A percentile compares a stretch with the other conserved stretches of the same genome.
These are phyloP conservation scores for Microhierax caerulescens DNA, from an alignment of 2,797 vertebrate species.

Conservation along the genomic window DNA sequence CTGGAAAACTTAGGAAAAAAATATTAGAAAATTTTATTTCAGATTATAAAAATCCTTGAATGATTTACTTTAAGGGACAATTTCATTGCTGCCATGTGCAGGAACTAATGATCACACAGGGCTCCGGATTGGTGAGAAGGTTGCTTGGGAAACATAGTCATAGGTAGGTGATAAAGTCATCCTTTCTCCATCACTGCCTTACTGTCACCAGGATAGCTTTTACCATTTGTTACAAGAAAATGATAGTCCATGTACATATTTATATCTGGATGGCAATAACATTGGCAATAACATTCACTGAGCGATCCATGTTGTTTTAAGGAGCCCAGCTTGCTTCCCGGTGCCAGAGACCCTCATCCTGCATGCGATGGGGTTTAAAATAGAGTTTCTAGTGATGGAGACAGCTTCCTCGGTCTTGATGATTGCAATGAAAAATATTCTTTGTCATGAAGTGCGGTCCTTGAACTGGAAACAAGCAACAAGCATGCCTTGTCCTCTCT, in stretches of 20 bases:
- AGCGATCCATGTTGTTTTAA: slow-evolving; percentile 48
- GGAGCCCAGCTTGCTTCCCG: fast-evolving
- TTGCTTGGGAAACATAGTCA: slow-evolving; percentile 65
- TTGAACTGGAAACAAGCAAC: neutral
- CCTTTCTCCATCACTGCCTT: slow-evolving; percentile 42
- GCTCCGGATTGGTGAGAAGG: slow-evolving; percentile 39
- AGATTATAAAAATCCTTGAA: slow-evolving; percentile 80
- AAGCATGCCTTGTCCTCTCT: neutral
- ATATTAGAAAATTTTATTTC: slow-evolving; percentile 83
- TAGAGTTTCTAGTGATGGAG: neutral
- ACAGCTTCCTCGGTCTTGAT: neutral
- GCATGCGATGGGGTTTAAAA: neutral
- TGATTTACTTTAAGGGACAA: slow-evolving; percentile 83
- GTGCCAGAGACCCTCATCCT: neutral
- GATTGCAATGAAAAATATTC: neutral
- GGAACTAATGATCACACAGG: slow-evolving; percentile 69
- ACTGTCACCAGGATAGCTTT: slow-evolving; percentile 69
- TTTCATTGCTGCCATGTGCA: slow-evolving; percentile 81
- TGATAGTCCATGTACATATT: slow-evolving; percentile 59
- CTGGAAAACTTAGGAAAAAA: slow-evolving; percentile 82
- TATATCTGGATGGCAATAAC: slow-evolving; percentile 43
- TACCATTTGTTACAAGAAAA: slow-evolving; percentile 68
- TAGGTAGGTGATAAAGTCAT: slow-evolving; percentile 74
- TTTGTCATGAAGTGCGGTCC: neutral
- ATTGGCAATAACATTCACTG: slow-evolving; percentile 8